Evolutionary conservation across 2,888 invertebrate genomes (phyloP), one percentile per base, ranked within the genome.

Genomic region (Chymomyza caudatula): DNA sequence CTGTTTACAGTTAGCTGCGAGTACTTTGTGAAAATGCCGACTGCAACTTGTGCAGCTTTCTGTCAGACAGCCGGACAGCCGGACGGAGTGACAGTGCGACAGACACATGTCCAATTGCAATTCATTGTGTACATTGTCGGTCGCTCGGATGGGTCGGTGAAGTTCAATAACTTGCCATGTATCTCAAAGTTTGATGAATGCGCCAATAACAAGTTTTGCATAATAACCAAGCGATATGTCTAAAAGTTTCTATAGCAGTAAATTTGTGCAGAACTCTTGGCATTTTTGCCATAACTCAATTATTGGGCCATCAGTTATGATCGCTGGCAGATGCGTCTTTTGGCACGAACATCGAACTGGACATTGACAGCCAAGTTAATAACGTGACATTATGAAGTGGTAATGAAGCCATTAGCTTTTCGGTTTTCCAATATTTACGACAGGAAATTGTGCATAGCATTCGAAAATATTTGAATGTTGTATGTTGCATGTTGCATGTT

Each of bases 341-440:
- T 47, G 57, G 51, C 8, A 51, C 11, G 29, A 11, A 37, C 29
- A 4, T 58, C 17, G 55, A 55, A 51, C 20, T 51, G 6, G 22
- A 11, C 11, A 19, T 8, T 3, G 20, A 47, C 13, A 22, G 51
- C 8, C 22, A 51, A 51, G 13, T 74, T 72, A 81, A 82, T 87
- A 86, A 86, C 86, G 88, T 87, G 85, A 87, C 87, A 86, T 87
- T 87, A 88, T 88, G 85, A 86, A 85, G 87, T 88, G 87, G 86
- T 88, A 87, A 87, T 87, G 87, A 87, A 87, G 79, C 87, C 73
- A 87, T 87, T 87, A 88, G 78, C 53, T 68, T 73, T 68, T 67
- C 63, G 61, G 63, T 65, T 84, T 78, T 84, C 77, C 78, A 74
- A 84, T 82, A 87, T 87, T 87, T 87, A 87, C 78, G 88, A 86